Conservation (phyloP, 2,113 vertebrate species). For the Emydura subglobosa region DNA sequence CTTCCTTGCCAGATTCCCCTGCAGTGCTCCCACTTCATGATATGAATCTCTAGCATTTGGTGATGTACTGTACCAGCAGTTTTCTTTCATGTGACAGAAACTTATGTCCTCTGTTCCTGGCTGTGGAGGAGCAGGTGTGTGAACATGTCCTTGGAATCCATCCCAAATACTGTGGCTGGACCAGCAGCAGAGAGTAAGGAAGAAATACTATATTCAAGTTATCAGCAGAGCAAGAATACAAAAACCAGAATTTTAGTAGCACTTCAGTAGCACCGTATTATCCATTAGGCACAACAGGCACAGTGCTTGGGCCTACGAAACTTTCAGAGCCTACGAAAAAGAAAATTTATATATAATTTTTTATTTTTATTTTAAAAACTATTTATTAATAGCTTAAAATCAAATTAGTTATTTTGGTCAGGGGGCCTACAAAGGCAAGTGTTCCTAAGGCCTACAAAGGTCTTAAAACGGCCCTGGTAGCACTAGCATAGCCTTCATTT, state of each 20-base stretch:
- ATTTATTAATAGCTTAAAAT: too few species aligned
- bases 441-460: too few species aligned
- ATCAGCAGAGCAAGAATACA: background rate
- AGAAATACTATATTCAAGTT: background rate
- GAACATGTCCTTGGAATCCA: conserved; percentile 45
- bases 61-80: conserved; percentile 59
- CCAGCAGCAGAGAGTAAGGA: background rate
- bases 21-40: conserved; percentile 61
- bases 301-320: too few species aligned
- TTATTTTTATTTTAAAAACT: too few species aligned
- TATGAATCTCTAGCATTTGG: conserved; percentile 63
- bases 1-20: conserved; percentile 70
- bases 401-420: too few species aligned
- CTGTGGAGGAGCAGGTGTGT: conserved; percentile 30
- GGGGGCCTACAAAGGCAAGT: too few species aligned
- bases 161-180: background rate
- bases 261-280: background rate
- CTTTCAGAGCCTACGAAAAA: too few species aligned
- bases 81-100: conserved; percentile 59
- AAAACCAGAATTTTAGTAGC: conserved; percentile 8
- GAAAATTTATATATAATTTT: too few species aligned
- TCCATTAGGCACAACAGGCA: too few species aligned
- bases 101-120: conserved; percentile 37
- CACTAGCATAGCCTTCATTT: background rate
- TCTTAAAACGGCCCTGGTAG: background rate